Base-by-base conservation (phyloP, 2,888 invertebrate genomes). In the Aspidiotus rigidus region DNA sequence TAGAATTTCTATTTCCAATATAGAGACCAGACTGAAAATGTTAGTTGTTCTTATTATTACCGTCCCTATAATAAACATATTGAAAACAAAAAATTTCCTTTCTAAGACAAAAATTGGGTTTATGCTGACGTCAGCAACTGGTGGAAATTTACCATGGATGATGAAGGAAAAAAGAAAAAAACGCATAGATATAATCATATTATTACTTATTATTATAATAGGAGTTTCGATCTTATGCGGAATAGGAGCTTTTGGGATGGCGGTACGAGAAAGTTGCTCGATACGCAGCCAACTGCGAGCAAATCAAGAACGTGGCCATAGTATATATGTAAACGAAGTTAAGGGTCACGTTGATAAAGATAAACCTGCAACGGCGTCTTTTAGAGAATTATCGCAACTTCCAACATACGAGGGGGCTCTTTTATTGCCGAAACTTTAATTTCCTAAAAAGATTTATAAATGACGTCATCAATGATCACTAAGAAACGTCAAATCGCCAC, bases 361-460 rank as follows among this genome's bases (percentile, higher is more conserved):
- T 16, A 61, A 64, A 13, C 53, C 62, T 10, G 69, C 61, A 28
- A 54, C 69, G 9, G 69, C 69, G 53, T 70, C 72, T 57, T 42
- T 62, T 10, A 56, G 69, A 8, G 71, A 72, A 55, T 41, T 72
- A 16, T 63, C 72, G 57, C 70, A 72, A 15, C 42, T 72, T 11
- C 72, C 72, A 11, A 66, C 72, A 0, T 72, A 72, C 71, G 72
- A 72, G 49, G 72, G 71, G 59, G 72, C 72, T 5, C 15, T 71
- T 17, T 54, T 64, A 53, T 41, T 72, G 62, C 69, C 71, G 17
- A 64, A 49, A 28, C 71, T 70, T 10, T 39, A 42, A 0, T 66
- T 49, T 10, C 59, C 66, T 7, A 42, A 64, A 69, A n/a, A n/a
- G 72, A 72, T 16, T 64, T 57, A 28, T 61, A 63, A 11, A 13